Conservation (phyloP, 2,888 invertebrate species). For the Acholoe squamosa region DNA sequence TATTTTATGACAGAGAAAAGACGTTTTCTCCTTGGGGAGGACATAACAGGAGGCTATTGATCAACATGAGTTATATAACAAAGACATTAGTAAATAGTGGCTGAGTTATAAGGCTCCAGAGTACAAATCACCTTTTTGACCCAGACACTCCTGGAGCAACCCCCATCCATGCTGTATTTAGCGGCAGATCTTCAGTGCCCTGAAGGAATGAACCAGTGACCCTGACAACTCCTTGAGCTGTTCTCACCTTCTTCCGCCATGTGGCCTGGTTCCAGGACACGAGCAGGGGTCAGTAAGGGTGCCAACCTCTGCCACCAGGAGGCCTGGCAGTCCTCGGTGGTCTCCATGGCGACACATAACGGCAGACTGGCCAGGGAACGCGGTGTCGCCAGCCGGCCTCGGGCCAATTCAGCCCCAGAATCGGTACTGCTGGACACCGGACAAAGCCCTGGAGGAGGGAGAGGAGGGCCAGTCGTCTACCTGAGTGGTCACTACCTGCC, state of each 20-base stretch:
- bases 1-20: too few species aligned
- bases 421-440: conserved; percentile 53
- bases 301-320: conserved; percentile 10
- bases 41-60: too few species aligned
- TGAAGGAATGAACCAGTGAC: neutral
- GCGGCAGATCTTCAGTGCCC: neutral
- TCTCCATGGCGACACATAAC: conserved; percentile 38
- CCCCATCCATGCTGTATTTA: too few species aligned
- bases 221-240: neutral
- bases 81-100: too few species aligned
- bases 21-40: too few species aligned
- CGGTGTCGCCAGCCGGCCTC: conserved; percentile 23
- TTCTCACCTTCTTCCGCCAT: neutral
- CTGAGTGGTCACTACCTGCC: conserved; percentile 4
- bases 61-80: too few species aligned
- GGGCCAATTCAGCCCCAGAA: conserved; percentile 64
- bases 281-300: neutral
- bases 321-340: neutral
- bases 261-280: conserved; percentile 23
- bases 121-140: too few species aligned
- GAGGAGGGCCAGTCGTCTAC: neutral
- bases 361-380: neutral
- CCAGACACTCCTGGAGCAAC: too few species aligned
- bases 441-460: neutral
- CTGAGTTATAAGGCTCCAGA: too few species aligned